Evolutionary conservation across 1,140 invertebrate species (phyloP).

Genomic region (Drusus annulatus): DNA sequence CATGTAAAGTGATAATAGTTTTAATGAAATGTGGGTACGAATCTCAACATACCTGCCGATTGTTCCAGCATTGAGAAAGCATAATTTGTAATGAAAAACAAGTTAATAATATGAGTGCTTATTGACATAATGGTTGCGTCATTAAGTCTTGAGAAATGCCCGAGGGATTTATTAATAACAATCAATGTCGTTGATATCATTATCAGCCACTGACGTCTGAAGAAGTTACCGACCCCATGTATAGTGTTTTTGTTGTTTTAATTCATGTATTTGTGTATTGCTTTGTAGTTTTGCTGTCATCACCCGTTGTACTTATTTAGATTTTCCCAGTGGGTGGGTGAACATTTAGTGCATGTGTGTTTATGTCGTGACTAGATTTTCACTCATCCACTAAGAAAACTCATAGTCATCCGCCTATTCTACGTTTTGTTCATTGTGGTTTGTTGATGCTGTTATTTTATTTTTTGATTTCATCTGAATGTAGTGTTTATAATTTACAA

Average conservation of each 20-base stretch:
- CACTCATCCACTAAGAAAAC: conserved; percentile 69
- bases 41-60: not conserved
- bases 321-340: conserved; percentile 65
- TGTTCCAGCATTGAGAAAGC: not conserved
- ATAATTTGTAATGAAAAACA: conserved; percentile 2
- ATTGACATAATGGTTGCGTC: too few relatives aligned
- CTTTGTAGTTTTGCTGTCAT: conserved; percentile 34
- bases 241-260: not conserved
- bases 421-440: conserved; percentile 43
- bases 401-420: conserved; percentile 21
- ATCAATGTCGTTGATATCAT: too few relatives aligned
- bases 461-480: conserved; percentile 20
- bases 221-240: too few relatives aligned
- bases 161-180: too few relatives aligned
- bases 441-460: conserved; percentile 45
- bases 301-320: conserved; percentile 44
- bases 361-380: conserved; percentile 73
- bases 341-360: conserved; percentile 68
- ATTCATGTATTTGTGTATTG: conserved; percentile 40
- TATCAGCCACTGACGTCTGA: too few relatives aligned
- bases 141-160: too few relatives aligned
- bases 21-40: too few relatives aligned
- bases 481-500: too few relatives aligned
- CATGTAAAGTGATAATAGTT: too few relatives aligned
- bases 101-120: too few relatives aligned